Conservation (phyloP, 1,140 invertebrate genomes). For the Eufriesea mexicana region DNA sequence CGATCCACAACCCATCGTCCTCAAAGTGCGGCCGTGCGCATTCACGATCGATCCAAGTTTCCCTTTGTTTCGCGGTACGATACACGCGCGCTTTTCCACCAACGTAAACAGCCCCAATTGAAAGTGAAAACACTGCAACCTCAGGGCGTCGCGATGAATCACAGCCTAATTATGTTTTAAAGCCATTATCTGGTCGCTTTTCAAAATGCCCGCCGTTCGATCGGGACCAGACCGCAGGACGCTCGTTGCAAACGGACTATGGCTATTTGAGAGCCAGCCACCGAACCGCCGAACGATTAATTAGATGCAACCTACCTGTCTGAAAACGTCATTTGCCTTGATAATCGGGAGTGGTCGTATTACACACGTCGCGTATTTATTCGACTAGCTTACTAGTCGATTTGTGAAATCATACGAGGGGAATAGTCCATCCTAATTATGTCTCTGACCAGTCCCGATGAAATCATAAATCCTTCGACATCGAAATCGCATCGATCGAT, state of each 20-base stretch:
- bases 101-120: background rate
- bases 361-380: background rate
- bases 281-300: conserved; percentile 13
- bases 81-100: background rate
- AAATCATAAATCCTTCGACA: too few relatives aligned
- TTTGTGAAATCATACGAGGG: background rate
- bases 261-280: conserved; percentile 20
- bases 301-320: conserved; percentile 24
- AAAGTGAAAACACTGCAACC: background rate
- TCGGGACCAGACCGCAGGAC: background rate
- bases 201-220: background rate
- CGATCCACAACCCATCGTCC: background rate
- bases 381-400: background rate
- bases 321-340: conserved; percentile 51
- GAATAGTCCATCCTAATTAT: too few relatives aligned
- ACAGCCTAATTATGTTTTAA: conserved; percentile 8
- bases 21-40: too few relatives aligned
- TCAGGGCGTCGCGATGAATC: background rate
- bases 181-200: conserved; percentile 12
- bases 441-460: too few relatives aligned
- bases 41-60: background rate
- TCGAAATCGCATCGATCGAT: too few relatives aligned
- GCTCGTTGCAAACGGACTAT: conserved; percentile 24
- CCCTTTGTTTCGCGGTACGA: background rate
- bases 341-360: conserved; percentile 37